Conservation (phyloP, 2,888 invertebrate species). For the Latheticus oryzae region DNA sequence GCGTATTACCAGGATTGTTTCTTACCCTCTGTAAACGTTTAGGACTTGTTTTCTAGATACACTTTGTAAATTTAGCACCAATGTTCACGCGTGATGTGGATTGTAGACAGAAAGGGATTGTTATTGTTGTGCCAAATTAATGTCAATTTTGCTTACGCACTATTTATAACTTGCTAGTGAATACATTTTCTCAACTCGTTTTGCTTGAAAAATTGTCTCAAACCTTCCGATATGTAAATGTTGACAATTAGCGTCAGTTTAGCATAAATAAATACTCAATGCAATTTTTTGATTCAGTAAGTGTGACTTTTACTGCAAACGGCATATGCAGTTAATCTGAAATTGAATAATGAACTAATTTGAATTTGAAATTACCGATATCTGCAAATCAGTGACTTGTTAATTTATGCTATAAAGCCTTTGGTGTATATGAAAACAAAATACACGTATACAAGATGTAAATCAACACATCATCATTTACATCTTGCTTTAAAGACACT, state of each 20-base stretch:
- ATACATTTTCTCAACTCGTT: too few species aligned
- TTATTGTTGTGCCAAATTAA: too few species aligned
- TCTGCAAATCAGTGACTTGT: constrained; percentile 30
- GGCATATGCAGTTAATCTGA: constrained; percentile 1
- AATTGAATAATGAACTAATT: constrained; percentile 25
- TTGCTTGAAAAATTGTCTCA: too few species aligned
- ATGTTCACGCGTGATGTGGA: too few species aligned
- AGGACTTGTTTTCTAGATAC: constrained; percentile 11
- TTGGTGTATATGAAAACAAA: constrained; percentile 41
- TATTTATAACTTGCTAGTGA: too few species aligned
- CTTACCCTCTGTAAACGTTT: constrained; percentile 26
- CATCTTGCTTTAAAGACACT: constrained; percentile 52
- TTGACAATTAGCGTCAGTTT: too few species aligned
- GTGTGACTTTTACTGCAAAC: constrained; percentile 10
- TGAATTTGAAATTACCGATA: constrained; percentile 36
- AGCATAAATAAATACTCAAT: too few species aligned
- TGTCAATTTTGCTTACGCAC: too few species aligned
- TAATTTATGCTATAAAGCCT: constrained; percentile 40
- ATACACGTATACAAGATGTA: constrained; percentile 49
- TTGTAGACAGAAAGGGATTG: too few species aligned
- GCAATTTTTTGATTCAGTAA: constrained; percentile 15
- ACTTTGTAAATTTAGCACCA: constrained; percentile 8
- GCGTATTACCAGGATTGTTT: constrained; percentile 45
- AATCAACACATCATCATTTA: constrained; percentile 55
- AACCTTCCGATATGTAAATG: too few species aligned